Base-by-base conservation (phyloP, 92 coral and sea anemone species). In the Parazoanthus darwini region DNA sequence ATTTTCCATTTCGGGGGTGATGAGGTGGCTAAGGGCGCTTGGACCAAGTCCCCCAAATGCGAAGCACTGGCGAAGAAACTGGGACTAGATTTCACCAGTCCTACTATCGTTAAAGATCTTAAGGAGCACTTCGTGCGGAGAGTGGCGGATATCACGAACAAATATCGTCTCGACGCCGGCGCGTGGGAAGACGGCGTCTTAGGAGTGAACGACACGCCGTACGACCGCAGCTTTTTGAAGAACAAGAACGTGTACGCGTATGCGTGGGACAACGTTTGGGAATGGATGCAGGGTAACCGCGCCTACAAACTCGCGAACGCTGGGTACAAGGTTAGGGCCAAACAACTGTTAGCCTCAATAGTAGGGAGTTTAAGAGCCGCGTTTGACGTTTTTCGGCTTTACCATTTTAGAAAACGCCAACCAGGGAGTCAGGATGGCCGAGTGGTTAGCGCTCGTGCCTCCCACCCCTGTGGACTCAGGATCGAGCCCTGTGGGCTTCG, bases 261-360 rank as follows among this genome's bases (percentile, higher is more conserved):
- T 77, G 98, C 99, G 23, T 96, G 99, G 99, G 99, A 96, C 82
- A 96, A 96, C 58, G 99, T 96, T 58, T 96, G 99, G 99, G 98
- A 94, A 85, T 96, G 98, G 98, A 94, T 93, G 38, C 93, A 91
- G 65, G 98, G 95, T 26, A 92, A 94, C 65, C 95, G 98, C 37
- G 97, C 98, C 56, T 96, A 96, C 82, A 94, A 92, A 46, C 91
- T 94, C 42, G 98, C 98, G 11, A 94, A 94, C 71, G 94, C 94
- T 48, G 98, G 93, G 37, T 94, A 94, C 82, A 93, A 94, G 94
- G 98, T 91, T 79, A 15, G 33, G 13, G 7, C 20, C 5, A 44
- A 43, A 43, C 15, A 2, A 46, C 26, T 4, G 48, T 25, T 25
- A 39, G 7, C 58, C 3, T 51, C 15, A 8, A 51, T 51, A 51